A percentile compares a stretch with the other conserved stretches of the same genome.
These are phyloP conservation scores for Lutjanus argentimaculatus DNA, from an alignment of 2,797 vertebrate genomes.

Conservation along the genomic window DNA sequence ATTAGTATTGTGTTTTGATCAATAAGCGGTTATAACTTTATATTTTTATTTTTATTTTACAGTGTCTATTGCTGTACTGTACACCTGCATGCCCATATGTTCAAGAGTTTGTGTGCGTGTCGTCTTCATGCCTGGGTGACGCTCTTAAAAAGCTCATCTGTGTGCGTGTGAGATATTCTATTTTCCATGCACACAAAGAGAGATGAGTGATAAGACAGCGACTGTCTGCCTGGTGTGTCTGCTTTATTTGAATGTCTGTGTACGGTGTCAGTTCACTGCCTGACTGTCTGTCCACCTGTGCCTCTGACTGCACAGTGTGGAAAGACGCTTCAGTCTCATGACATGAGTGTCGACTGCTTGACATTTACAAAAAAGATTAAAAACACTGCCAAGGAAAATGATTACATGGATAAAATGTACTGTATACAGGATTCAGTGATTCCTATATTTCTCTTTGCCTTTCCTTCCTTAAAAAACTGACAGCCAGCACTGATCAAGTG, in stretches of 20 bases:
- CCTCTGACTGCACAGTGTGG: conserved; percentile 38
- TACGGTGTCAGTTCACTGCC: conserved; percentile 31
- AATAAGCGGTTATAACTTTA: neutral
- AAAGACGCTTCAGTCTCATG: conserved; percentile 44
- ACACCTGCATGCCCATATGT: conserved; percentile 31
- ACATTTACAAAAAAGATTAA: conserved; percentile 18
- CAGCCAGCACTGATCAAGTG: conserved; percentile 30
- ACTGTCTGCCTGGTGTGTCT: conserved; percentile 54
- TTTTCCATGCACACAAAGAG: conserved; percentile 71
- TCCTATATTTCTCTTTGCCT: conserved; percentile 14
- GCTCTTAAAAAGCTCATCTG: conserved; percentile 39
- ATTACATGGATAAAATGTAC: conserved; percentile 25
- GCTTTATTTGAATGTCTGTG: conserved; percentile 67
- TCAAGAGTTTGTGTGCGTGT: conserved; percentile 15
- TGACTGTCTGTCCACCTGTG: conserved; percentile 39
- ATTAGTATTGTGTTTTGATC: no score
- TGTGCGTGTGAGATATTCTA: conserved; percentile 48
- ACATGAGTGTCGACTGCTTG: conserved; percentile 32
- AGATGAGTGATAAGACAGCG: conserved; percentile 63
- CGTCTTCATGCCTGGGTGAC: conserved; percentile 22
- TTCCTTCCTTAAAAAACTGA: conserved; percentile 13
- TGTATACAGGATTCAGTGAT: conserved; percentile 14
- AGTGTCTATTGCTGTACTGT: neutral
- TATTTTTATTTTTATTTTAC: conserved; percentile 7
- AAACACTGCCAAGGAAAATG: conserved; percentile 16